Conservation (phyloP, 2,888 invertebrate species). For the Liodrosophila aerea region DNA sequence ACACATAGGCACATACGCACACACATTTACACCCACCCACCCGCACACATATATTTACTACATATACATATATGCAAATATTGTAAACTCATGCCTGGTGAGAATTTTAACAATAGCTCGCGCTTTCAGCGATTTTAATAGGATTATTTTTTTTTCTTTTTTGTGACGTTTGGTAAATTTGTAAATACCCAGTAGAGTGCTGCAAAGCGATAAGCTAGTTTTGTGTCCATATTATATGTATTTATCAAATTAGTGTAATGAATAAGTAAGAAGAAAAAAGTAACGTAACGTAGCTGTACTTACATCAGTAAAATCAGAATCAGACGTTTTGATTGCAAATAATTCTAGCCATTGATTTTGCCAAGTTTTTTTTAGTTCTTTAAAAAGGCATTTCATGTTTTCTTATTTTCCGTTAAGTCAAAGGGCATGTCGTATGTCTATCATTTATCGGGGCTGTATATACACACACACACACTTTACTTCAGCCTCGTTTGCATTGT, state of each 20-base stretch:
- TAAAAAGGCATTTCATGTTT: not conserved
- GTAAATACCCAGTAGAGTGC: slow-evolving; percentile 43
- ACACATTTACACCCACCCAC: slow-evolving; percentile 3
- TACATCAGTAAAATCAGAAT: not conserved
- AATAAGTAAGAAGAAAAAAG: no score
- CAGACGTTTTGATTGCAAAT: no score
- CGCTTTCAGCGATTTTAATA: slow-evolving; percentile 30
- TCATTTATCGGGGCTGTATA: no score
- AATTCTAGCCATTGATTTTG: no score
- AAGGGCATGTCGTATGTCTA: slow-evolving; percentile 25
- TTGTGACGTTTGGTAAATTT: slow-evolving; percentile 33
- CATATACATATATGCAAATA: slow-evolving; percentile 46
- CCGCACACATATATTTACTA: slow-evolving; percentile 3
- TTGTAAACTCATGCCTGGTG: slow-evolving; percentile 42
- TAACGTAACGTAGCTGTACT: no score
- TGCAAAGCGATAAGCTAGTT: no score
- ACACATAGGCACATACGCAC: slow-evolving; percentile 9
- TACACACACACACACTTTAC: not conserved
- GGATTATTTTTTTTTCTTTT: slow-evolving; percentile 33
- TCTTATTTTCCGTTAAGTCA: not conserved
- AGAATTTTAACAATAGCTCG: slow-evolving; percentile 38
- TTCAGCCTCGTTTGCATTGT: slow-evolving; percentile 48
- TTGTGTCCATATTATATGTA: no score
- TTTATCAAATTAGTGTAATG: not conserved
- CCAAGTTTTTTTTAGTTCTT: not conserved